These are phyloP conservation scores for Sycophila texana DNA, from an alignment of 2,888 invertebrate species.

Conservation along the genomic window DNA sequence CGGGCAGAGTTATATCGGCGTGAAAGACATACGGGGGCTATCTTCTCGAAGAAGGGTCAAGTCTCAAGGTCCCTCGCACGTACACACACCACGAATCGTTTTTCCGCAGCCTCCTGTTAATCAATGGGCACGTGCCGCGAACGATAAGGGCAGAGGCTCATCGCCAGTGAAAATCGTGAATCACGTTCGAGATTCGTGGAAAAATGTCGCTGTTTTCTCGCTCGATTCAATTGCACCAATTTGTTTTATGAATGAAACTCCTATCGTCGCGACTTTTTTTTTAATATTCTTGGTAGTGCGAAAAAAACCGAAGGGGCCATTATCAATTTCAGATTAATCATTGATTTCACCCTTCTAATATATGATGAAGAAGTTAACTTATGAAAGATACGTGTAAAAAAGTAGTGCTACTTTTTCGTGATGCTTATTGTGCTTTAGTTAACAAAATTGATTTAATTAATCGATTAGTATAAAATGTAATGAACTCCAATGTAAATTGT, in stretches of 20 bases:
- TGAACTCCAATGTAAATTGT: neutral
- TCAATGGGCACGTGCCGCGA: constrained; percentile 21
- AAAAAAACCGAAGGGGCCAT: too few species aligned
- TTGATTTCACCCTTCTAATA: too few species aligned
- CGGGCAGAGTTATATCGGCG: constrained; percentile 46
- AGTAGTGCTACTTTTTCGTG: too few species aligned
- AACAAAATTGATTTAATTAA: neutral
- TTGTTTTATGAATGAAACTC: neutral
- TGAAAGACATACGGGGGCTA: constrained; percentile 41
- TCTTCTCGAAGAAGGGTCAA: constrained; percentile 56
- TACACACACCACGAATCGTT: neutral
- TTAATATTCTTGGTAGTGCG: too few species aligned
- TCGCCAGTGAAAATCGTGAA: neutral
- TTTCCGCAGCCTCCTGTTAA: neutral
- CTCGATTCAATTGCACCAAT: constrained; percentile 3
- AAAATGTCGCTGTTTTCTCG: constrained; percentile 10
- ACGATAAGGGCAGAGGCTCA: constrained; percentile 3
- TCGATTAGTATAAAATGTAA: neutral
- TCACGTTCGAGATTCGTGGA: constrained; percentile 6
- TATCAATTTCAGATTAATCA: too few species aligned
- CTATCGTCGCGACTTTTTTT: neutral
- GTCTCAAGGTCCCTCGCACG: constrained; percentile 55
- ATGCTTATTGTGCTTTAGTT: too few species aligned
- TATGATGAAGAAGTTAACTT: too few species aligned
- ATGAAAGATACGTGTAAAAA: too few species aligned